Evolutionary conservation across 2,797 vertebrate genomes (phyloP).

Genomic region (Hapalemur alaotrensis): DNA sequence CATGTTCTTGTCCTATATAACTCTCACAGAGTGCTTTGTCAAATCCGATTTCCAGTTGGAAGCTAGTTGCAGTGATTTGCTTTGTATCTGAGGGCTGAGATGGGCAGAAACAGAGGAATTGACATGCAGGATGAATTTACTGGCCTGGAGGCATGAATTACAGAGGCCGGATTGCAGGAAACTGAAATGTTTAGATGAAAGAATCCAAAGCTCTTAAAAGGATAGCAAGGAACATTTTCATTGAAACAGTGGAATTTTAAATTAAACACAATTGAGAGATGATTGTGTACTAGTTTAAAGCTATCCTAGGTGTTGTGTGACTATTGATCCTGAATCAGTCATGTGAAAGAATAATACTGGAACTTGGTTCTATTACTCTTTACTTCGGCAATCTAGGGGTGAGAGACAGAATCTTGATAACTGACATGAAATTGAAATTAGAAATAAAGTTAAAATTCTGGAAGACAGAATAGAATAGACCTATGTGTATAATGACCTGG

Average conservation of each 20-base stretch:
- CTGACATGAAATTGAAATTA: constrained; percentile 20
- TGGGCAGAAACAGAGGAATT: not conserved
- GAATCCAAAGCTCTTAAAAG: not conserved
- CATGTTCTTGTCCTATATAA: not conserved
- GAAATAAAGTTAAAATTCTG: constrained; percentile 13
- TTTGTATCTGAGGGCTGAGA: not conserved
- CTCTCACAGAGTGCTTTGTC: not conserved
- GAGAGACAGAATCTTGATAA: not conserved
- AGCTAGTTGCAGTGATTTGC: not conserved
- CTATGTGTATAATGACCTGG: not conserved
- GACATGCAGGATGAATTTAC: not conserved
- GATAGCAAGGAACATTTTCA: not conserved
- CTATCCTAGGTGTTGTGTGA: not conserved
- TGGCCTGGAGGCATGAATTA: not conserved
- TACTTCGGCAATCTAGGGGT: not conserved
- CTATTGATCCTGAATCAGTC: not conserved
- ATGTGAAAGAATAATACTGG: not conserved
- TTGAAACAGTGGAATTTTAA: not conserved
- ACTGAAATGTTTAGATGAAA: not conserved
- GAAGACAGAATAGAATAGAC: not conserved
- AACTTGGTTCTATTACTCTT: not conserved
- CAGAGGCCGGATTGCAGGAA: not conserved
- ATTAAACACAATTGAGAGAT: not conserved
- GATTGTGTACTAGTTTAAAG: not conserved
- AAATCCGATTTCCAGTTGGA: not conserved